Conservation (phyloP, 2,888 invertebrate species). For the Physocephala rufipes region DNA sequence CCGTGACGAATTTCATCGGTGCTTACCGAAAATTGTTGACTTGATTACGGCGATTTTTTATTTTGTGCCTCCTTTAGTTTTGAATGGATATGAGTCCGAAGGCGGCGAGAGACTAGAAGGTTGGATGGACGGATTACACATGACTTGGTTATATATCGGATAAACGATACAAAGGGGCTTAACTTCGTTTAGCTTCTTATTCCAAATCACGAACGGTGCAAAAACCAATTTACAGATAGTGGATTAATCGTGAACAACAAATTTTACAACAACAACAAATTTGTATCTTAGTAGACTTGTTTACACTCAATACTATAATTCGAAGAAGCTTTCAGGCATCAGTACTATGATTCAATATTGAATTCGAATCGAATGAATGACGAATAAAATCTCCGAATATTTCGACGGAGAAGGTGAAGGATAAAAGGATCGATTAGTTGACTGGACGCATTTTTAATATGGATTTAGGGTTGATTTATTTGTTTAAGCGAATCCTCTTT, state of each 20-base stretch:
- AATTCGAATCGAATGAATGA: not conserved
- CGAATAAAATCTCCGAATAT: too few relatives aligned
- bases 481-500: slow-evolving; percentile 53
- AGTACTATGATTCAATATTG: slow-evolving; percentile 36
- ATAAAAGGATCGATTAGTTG: not conserved
- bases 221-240: slow-evolving; percentile 35
- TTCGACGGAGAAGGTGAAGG: too few relatives aligned
- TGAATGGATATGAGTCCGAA: not conserved
- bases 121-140: slow-evolving; percentile 38
- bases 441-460: not conserved
- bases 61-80: slow-evolving; percentile 22
- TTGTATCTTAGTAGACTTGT: slow-evolving; percentile 10
- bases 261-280: not conserved
- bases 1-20: slow-evolving; percentile 19
- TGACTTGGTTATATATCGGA: slow-evolving; percentile 51
- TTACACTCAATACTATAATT: slow-evolving; percentile 33
- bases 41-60: slow-evolving; percentile 25
- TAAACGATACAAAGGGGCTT: slow-evolving; percentile 51
- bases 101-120: not conserved
- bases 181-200: slow-evolving; percentile 43
- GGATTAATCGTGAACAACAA: slow-evolving; percentile 17
- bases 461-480: slow-evolving; percentile 50
- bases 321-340: slow-evolving; percentile 32
- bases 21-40: slow-evolving; percentile 28
- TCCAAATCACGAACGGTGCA: slow-evolving; percentile 35